Percentiles rank a stretch among this genome's conserved stretches.
These are phyloP conservation scores for Cirrhinus mrigala DNA, from an alignment of 2,797 vertebrate genomes.

Conservation along the genomic window DNA sequence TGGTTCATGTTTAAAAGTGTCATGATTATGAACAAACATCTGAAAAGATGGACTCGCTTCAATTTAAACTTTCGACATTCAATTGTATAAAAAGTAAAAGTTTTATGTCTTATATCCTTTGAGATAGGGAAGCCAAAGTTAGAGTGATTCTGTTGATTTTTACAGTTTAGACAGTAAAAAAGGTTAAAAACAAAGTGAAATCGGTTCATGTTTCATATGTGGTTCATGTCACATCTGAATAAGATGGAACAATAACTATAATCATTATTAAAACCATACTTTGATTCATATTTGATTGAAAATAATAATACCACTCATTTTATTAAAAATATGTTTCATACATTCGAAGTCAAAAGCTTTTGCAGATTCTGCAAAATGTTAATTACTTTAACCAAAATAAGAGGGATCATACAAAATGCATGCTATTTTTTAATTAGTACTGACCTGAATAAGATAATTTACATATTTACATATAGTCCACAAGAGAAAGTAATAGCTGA, in stretches of 20 bases:
- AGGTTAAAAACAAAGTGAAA: background rate
- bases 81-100: background rate
- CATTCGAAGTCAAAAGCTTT: too few species aligned
- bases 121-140: constrained; percentile 60
- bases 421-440: too few species aligned
- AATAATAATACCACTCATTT: background rate
- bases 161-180: constrained; percentile 12
- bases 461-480: too few species aligned
- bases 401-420: too few species aligned
- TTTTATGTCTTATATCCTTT: constrained; percentile 23
- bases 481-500: too few species aligned
- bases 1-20: constrained; percentile 6
- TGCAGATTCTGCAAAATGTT: too few species aligned
- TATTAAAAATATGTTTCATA: background rate
- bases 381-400: too few species aligned
- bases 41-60: background rate
- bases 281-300: background rate
- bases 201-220: background rate
- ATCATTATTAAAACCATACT: background rate
- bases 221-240: background rate
- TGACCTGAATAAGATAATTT: too few species aligned
- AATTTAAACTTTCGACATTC: background rate
- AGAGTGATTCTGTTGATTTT: constrained; percentile 56
- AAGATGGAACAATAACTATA: background rate
- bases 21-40: constrained; percentile 16